A percentile compares a stretch with the other conserved stretches of the same genome.
Evolutionary conservation across 2,797 vertebrate species (phyloP).

Genomic region (Ctenopoma kingsleyae): DNA sequence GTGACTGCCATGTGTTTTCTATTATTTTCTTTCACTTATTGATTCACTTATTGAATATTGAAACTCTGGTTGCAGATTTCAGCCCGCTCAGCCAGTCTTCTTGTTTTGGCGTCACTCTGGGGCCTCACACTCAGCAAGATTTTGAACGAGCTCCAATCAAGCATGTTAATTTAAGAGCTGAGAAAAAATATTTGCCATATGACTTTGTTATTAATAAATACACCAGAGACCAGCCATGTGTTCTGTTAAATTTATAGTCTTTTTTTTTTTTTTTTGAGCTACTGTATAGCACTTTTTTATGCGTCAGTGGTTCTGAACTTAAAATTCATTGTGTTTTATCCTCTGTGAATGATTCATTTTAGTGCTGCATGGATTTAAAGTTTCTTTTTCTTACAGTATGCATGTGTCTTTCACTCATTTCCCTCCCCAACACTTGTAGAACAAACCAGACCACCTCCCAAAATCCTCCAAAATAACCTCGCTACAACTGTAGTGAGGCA

Average conservation of each 20-base stretch:
- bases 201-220: conserved; percentile 79
- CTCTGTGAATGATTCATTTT: conserved; percentile 46
- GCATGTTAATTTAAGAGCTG: conserved; percentile 76
- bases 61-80: conserved; percentile 84
- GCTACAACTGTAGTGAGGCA: conserved; percentile 67
- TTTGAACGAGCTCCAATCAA: conserved; percentile 73
- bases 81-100: conserved; percentile 67
- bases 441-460: conserved; percentile 73
- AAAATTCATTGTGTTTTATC: conserved; percentile 44
- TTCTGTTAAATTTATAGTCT: conserved; percentile 57
- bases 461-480: conserved; percentile 70
- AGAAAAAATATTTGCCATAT: conserved; percentile 66
- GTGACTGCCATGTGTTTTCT: conserved; percentile 83
- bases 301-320: conserved; percentile 42
- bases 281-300: conserved; percentile 53
- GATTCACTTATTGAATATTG: conserved; percentile 64
- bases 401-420: conserved; percentile 31
- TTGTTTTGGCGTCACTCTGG: conserved; percentile 71
- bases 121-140: conserved; percentile 69
- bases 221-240: conserved; percentile 60
- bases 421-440: conserved; percentile 45
- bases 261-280: conserved; percentile 44
- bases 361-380: conserved; percentile 31
- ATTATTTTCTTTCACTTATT: conserved; percentile 83
- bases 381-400: conserved; percentile 36